Base-by-base conservation (phyloP, 2,113 vertebrate species). In the Micromys minutus region DNA sequence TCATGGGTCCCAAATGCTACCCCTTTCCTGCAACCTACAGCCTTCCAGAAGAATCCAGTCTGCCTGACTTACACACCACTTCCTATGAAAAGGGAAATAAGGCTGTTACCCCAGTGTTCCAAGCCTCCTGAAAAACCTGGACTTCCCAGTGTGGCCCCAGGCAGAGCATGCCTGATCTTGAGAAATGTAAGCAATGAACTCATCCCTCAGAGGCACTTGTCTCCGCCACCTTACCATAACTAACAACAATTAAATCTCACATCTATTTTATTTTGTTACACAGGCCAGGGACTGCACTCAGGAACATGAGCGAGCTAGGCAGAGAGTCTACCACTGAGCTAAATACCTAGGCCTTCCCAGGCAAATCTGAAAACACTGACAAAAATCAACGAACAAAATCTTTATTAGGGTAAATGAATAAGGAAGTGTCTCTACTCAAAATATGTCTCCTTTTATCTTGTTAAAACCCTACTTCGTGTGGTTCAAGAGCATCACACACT, bases 301-400 rank as follows among this genome's bases (percentile, higher is more conserved):
- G 45, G 63, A 24, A 22, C 34, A n/a, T 10, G 63, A 52, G 21
- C 34, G 26, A 16, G 29, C 1, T 8, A 50, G 45, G 17, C 6
- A 4, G 19, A 24, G 12, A 52, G 22, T n/a, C 22, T 24, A 31
- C 22, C 63, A 87, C 63, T 69, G 63, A n/a, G 84, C 47, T 69
- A 69, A 67, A 69, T 69, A 31, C 63, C 45, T 12, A 52, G 45
- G 1, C 63, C 34, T 67, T 69, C 34, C 63, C 63, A 69, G 3
- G 21, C 19, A 86, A 34, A 81, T 52, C 86, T 93, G 69, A 76
- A 96, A 89, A 67, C 31, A 42, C 5, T n/a, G 74, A 93, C 47
- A 50, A 92, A 92, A 95, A 1, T n/a, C 81, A 92, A 29, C 39
- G 75, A 85, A 90, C 5, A 81, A 92, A 93, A 72, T 69, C 77